A percentile compares a stretch with the other conserved stretches of the same genome.
These are phyloP conservation scores for Parapsyche elsis DNA, from an alignment of 1,140 invertebrate genomes.

Conservation along the genomic window DNA sequence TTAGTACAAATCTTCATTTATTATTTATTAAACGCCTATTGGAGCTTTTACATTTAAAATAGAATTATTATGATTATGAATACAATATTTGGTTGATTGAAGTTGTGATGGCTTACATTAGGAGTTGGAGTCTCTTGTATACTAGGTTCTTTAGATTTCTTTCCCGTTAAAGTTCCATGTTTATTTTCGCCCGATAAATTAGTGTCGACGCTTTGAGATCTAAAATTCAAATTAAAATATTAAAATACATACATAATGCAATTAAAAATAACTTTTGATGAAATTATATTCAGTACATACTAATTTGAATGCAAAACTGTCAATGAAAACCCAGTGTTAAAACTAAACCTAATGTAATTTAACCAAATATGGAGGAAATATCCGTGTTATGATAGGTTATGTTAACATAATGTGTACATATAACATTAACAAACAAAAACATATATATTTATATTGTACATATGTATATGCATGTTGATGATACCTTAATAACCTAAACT, in stretches of 20 bases:
- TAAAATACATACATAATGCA: not conserved
- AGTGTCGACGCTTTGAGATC: conserved; percentile 71
- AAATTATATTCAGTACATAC: not conserved
- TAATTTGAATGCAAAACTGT: not conserved
- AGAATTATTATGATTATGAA: not conserved
- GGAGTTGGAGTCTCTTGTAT: conserved; percentile 69
- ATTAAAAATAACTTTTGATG: no score
- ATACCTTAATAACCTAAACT: no score
- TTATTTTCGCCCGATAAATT: conserved; percentile 68
- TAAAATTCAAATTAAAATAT: conserved; percentile 55
- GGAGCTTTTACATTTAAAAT: no score
- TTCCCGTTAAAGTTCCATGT: conserved; percentile 63
- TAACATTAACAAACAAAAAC: no score
- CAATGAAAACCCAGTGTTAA: not conserved
- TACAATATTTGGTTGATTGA: not conserved
- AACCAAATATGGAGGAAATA: no score
- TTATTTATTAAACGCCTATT: no score
- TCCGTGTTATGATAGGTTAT: not conserved
- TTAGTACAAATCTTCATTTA: no score
- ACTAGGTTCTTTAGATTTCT: conserved; percentile 63
- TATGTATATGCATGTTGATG: no score
- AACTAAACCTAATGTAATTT: no score
- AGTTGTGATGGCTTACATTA: conserved; percentile 72
- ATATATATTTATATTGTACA: no score
- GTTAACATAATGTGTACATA: no score